Conservation (phyloP, 2,888 invertebrate genomes). For the Petrolisthes cinctipes region DNA sequence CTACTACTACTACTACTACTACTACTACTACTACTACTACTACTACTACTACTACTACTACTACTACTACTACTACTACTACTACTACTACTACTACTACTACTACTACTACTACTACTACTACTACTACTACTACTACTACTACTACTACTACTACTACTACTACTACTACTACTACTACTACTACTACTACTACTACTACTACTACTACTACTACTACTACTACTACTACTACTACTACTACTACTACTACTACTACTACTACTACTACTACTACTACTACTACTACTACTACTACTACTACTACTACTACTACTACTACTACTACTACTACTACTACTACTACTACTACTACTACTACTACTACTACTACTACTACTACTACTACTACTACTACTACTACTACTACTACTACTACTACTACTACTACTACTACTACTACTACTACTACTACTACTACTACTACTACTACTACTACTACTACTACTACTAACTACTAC, state of each 20-base stretch:
- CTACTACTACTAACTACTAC: neutral
- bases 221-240: neutral
- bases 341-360: slow-evolving; percentile 6
- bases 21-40: neutral
- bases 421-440: slow-evolving; percentile 3
- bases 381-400: slow-evolving; percentile 3
- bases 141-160: too few species aligned
- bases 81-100: too few species aligned
- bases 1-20: too few species aligned
- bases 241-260: slow-evolving; percentile 3
- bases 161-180: too few species aligned
- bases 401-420: slow-evolving; percentile 3
- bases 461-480: slow-evolving; percentile 3
- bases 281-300: slow-evolving; percentile 3
- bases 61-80: too few species aligned
- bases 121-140: too few species aligned
- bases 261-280: slow-evolving; percentile 3
- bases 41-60: too few species aligned
- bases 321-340: slow-evolving; percentile 3
- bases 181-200: too few species aligned
- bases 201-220: too few species aligned
- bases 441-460: neutral
- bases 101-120: too few species aligned
- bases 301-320: slow-evolving; percentile 3
- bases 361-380: slow-evolving; percentile 3